Conservation (phyloP, 2,888 invertebrate genomes). For the Cantharis lateralis region DNA sequence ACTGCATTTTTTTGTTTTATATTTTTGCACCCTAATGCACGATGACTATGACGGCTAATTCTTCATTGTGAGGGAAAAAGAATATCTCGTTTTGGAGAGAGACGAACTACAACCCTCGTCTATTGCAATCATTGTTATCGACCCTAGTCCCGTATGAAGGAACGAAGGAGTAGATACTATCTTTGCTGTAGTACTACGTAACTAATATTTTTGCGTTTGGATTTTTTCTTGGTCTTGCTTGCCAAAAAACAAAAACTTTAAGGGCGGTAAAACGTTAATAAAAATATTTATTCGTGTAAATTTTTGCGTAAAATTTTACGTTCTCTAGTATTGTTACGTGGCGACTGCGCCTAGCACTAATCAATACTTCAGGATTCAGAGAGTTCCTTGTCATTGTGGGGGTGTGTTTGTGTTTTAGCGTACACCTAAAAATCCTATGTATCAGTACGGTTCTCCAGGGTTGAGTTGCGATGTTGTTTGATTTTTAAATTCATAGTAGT, state of each 20-base stretch:
- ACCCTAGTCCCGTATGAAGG: slow-evolving; percentile 13
- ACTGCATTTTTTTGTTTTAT: slow-evolving; percentile 11
- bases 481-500: slow-evolving; percentile 25
- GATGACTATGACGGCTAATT: slow-evolving; percentile 3
- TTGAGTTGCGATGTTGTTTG: slow-evolving; percentile 21
- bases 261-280: neutral
- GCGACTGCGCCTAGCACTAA: slow-evolving; percentile 51
- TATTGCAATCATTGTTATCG: slow-evolving; percentile 26
- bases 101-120: slow-evolving; percentile 14
- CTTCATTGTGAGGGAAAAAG: slow-evolving; percentile 13
- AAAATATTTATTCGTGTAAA: neutral
- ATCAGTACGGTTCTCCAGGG: slow-evolving; percentile 22
- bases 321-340: slow-evolving; percentile 26
- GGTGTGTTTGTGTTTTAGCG: slow-evolving; percentile 46
- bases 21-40: slow-evolving; percentile 6
- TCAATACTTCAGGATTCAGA: slow-evolving; percentile 50
- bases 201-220: neutral
- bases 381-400: slow-evolving; percentile 43
- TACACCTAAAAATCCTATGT: slow-evolving; percentile 22
- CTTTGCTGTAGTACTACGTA: neutral
- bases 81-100: slow-evolving; percentile 8
- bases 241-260: neutral
- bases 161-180: slow-evolving; percentile 1
- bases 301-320: neutral
- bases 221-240: neutral